Base-by-base conservation (phyloP, 2,888 invertebrate genomes). In the Spilosoma lubricipeda region DNA sequence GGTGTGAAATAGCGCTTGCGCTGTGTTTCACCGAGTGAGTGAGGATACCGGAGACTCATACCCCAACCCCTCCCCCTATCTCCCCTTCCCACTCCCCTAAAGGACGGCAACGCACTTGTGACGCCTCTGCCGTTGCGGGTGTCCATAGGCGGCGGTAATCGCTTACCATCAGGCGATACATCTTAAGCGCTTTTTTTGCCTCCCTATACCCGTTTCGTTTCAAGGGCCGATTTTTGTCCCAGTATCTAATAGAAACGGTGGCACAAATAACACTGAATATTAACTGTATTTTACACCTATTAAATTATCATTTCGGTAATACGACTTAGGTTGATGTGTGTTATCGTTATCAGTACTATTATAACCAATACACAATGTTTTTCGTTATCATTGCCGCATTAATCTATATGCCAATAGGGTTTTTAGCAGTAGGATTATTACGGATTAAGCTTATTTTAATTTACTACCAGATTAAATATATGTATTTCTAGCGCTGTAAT, bases 341-440 rank as follows among this genome's bases (percentile, higher is more conserved):
- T 59, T 70, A 70, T 70, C 63, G 30, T 63, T 70, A 70, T 70
- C 45, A 3, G 13, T 63, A 45, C 23, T n/a, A 70, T 59, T 59
- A 70, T 70, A 56, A 63, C 63, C 59, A 63, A 63, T 70, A 70
- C 69, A 69, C 56, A 20, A 56, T 69, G 27, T 52, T n/a, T 39
- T n/a, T 63, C 20, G 30, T 42, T 66, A 66, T 66, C 39, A 13
- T 63, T 23, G 18, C 45, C 7, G 7, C 18, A 30, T 45, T 70
- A 63, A 63, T 70, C 63, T 70, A 69, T 42, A 70, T 27, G 42
- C 42, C 39, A 63, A 63, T 63, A 63, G 18, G 42, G 63, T 45
- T 70, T 63, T 63, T 42, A 30, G 42, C 13, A 8, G 33, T n/a
- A 56, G n/a, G 69, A 36, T 20, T 33, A 52, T 70, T 23, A 23